Conservation (phyloP, 1,140 invertebrate species). For the Drosophila ercepeae region DNA sequence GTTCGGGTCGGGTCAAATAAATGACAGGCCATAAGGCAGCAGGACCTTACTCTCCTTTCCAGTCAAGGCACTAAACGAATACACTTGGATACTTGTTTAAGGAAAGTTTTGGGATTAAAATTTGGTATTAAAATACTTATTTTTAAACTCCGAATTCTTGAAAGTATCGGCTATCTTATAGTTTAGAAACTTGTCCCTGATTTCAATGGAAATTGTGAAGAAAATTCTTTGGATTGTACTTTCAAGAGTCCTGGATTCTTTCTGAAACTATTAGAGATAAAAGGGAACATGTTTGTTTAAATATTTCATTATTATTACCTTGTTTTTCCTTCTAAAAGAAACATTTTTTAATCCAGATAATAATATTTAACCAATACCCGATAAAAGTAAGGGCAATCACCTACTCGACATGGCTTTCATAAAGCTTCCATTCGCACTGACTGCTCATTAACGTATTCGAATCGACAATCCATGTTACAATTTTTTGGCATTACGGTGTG, state of each 20-base stretch:
- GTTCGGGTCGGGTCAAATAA: conserved; percentile 61
- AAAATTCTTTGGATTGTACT: conserved; percentile 3
- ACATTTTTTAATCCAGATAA: too few species aligned
- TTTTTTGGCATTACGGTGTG: conserved; percentile 66
- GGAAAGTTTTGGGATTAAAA: too few species aligned
- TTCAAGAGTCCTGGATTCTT: neutral
- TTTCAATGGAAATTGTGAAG: conserved; percentile 5
- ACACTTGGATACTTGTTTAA: conserved; percentile 14
- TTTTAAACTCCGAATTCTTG: too few species aligned
- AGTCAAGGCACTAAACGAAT: conserved; percentile 3
- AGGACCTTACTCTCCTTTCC: conserved; percentile 13
- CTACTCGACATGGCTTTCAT: neutral
- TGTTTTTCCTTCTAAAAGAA: too few species aligned
- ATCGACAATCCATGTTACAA: conserved; percentile 61
- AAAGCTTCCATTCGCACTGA: neutral
- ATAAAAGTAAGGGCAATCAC: neutral
- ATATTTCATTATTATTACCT: too few species aligned
- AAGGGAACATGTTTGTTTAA: too few species aligned
- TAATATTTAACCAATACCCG: too few species aligned
- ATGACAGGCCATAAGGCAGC: conserved; percentile 65
- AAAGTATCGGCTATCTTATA: too few species aligned
- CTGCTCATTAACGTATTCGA: conserved; percentile 58
- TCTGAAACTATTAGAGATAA: too few species aligned
- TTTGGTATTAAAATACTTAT: too few species aligned
- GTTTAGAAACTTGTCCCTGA: neutral